Conservation (phyloP, 2,888 invertebrate species). For the Drosophila borborema region DNA sequence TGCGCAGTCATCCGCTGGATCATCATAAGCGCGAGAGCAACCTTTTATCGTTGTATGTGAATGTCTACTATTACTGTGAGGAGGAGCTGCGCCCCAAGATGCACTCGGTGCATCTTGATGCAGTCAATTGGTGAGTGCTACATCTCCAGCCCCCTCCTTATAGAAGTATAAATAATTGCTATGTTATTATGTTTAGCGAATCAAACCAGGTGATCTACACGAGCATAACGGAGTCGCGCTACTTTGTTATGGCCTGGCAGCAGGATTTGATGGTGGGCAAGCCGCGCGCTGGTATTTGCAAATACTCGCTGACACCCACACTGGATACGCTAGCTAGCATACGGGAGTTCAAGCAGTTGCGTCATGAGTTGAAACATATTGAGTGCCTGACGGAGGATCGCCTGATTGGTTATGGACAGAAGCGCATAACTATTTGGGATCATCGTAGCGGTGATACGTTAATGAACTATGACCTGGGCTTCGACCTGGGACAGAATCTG, state of each 20-base stretch:
- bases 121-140: constrained; percentile 79
- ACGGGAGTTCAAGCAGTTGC: constrained; percentile 83
- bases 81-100: constrained; percentile 79
- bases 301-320: constrained; percentile 84
- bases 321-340: constrained; percentile 84
- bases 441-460: constrained; percentile 84
- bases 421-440: constrained; percentile 84
- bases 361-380: constrained; percentile 80
- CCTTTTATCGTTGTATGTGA: constrained; percentile 83
- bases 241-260: constrained; percentile 84
- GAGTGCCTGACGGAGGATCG: constrained; percentile 84
- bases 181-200: constrained; percentile 57
- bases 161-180: not conserved
- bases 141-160: not conserved
- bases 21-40: constrained; percentile 81
- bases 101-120: constrained; percentile 83
- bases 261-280: constrained; percentile 80
- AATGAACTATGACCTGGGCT: constrained; percentile 83
- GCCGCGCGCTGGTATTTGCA: constrained; percentile 82
- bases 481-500: constrained; percentile 80
- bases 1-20: constrained; percentile 79
- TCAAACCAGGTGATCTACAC: constrained; percentile 79
- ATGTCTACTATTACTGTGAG: constrained; percentile 83
- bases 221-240: constrained; percentile 82
- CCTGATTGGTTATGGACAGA: constrained; percentile 83